Conservation (phyloP, 2,888 invertebrate genomes). For the Ephialtes manifestator region DNA sequence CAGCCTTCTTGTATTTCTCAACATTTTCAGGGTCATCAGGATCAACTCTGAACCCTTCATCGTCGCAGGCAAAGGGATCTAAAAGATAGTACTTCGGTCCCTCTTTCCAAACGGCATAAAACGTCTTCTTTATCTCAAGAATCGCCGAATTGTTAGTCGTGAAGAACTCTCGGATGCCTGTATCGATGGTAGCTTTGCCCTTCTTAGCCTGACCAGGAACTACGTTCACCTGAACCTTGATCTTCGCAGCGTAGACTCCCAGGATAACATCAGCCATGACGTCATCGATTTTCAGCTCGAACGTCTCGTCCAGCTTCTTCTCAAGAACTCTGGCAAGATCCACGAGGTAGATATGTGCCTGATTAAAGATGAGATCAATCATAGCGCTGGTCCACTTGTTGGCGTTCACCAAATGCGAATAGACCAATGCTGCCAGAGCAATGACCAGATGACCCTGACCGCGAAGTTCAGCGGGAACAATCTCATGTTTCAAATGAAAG, state of each 20-base stretch:
- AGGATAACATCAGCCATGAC: conserved; percentile 81
- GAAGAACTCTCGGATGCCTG: conserved; percentile 79
- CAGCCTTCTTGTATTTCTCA: conserved; percentile 70
- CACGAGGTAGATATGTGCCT: conserved; percentile 81
- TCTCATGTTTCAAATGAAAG: conserved; percentile 79
- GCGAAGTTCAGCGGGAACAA: conserved; percentile 76
- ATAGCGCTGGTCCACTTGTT: conserved; percentile 82
- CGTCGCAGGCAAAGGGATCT: conserved; percentile 83
- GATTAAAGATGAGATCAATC: conserved; percentile 83
- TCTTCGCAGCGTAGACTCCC: conserved; percentile 82
- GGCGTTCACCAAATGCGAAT: conserved; percentile 78
- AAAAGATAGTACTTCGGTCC: conserved; percentile 80
- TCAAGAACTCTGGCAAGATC: conserved; percentile 80
- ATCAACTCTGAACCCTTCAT: conserved; percentile 79
- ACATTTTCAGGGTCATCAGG: conserved; percentile 69
- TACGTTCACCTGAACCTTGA: conserved; percentile 79
- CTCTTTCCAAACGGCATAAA: conserved; percentile 83
- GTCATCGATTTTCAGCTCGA: conserved; percentile 78
- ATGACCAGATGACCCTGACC: conserved; percentile 79
- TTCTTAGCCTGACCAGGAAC: conserved; percentile 79
- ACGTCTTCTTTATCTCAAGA: conserved; percentile 80
- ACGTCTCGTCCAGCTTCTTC: conserved; percentile 77
- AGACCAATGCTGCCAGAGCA: conserved; percentile 80
- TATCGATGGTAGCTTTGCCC: conserved; percentile 75
- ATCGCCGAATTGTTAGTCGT: conserved; percentile 73